A percentile compares a stretch with the other conserved stretches of the same genome.
These are phyloP conservation scores for Bradypodion ventrale DNA, from an alignment of 2,797 vertebrate species.

Conservation along the genomic window DNA sequence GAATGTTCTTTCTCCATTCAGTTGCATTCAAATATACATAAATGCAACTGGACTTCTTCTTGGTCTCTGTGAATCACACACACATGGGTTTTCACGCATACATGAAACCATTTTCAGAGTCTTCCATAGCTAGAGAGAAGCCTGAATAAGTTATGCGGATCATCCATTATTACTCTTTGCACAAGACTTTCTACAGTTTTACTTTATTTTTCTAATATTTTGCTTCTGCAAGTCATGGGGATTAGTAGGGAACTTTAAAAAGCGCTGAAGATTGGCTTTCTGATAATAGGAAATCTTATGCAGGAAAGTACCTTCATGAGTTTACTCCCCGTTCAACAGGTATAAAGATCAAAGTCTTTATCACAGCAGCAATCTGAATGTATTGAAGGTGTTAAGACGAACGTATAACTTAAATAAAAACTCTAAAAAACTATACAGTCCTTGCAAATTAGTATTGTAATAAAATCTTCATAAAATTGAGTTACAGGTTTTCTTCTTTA, in stretches of 20 bases:
- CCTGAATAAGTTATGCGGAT: background rate
- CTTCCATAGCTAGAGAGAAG: background rate
- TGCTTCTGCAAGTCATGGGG: background rate
- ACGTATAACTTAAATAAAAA: background rate
- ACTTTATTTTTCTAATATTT: background rate
- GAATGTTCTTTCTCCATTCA: background rate
- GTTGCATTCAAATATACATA: background rate
- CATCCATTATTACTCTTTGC: background rate
- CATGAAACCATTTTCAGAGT: too few relatives aligned
- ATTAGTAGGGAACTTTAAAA: background rate
- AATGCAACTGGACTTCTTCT: background rate
- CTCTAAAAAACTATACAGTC: background rate
- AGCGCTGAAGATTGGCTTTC: background rate
- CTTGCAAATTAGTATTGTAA: background rate
- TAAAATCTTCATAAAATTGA: background rate
- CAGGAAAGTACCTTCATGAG: background rate
- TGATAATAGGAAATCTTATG: background rate
- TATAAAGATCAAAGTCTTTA: background rate
- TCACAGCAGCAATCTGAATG: background rate
- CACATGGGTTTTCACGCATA: too few relatives aligned
- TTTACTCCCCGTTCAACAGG: background rate
- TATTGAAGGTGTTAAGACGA: background rate
- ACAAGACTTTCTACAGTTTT: background rate
- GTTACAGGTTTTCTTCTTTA: constrained; percentile 27
- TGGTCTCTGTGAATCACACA: too few relatives aligned